phyloP scores from a whole-genome alignment of 2,888 invertebrate species.

The Saturnia pavonia region DNA sequence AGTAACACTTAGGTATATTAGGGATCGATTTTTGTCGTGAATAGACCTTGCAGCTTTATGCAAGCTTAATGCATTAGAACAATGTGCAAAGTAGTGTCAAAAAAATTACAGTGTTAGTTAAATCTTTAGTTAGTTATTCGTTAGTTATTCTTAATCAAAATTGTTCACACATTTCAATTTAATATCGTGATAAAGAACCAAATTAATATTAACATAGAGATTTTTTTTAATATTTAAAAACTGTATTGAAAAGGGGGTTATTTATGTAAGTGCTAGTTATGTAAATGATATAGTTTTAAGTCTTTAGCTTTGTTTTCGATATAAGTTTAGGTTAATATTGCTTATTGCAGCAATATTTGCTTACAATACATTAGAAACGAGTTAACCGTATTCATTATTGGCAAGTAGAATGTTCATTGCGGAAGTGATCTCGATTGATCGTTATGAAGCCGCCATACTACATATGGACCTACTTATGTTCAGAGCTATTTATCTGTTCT shows the following conservation, averaged over 20 bases:
- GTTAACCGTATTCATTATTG: background rate
- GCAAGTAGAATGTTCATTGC: background rate
- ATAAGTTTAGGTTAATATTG: background rate
- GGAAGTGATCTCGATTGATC: slow-evolving; percentile 4
- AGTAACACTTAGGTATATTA: background rate
- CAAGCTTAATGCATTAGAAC: background rate
- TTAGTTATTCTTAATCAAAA: background rate
- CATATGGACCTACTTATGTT: background rate
- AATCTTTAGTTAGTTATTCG: background rate
- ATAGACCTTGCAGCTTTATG: background rate
- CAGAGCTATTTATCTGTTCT: background rate
- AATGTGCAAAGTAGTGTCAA: background rate
- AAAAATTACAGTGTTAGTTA: background rate
- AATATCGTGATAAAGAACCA: too few species aligned
- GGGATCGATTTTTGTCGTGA: background rate
- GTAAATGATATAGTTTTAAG: too few species aligned
- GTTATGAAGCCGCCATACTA: background rate
- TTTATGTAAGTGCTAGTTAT: too few species aligned
- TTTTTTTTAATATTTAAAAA: too few species aligned
- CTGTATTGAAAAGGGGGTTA: too few species aligned
- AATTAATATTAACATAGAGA: too few species aligned
- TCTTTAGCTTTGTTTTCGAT: too few species aligned
- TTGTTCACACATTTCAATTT: too few species aligned
- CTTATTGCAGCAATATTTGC: background rate
- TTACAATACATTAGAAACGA: background rate